A percentile compares a stretch with the other conserved stretches of the same genome.
Conservation (phyloP, 2,888 invertebrate genomes). For the Himalopsyche kuldschensis region DNA sequence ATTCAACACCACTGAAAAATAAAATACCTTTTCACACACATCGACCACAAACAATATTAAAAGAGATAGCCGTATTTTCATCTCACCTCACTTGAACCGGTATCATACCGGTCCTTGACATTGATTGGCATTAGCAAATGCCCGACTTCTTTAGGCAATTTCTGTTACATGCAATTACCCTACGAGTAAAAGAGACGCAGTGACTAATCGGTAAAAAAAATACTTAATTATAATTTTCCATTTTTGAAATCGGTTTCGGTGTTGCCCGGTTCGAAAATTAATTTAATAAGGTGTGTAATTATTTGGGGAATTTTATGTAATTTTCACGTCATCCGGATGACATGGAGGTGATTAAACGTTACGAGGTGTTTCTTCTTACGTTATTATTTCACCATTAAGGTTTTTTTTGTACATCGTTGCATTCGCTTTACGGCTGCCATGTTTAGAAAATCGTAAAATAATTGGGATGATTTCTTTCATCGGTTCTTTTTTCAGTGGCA, state of each 20-base stretch:
- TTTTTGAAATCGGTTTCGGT: slow-evolving; percentile 19
- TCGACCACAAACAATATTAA: background rate
- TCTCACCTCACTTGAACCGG: background rate
- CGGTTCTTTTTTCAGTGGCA: background rate
- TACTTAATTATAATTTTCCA: slow-evolving; percentile 28
- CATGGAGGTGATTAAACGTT: background rate
- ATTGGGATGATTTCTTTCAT: background rate
- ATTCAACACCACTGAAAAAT: background rate
- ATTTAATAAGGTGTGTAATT: slow-evolving; percentile 12
- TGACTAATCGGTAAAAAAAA: slow-evolving; percentile 5
- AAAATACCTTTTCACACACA: background rate
- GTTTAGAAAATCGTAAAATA: background rate
- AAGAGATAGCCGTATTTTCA: background rate
- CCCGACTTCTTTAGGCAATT: slow-evolving; percentile 2
- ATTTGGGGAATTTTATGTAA: slow-evolving; percentile 29
- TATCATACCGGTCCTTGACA: slow-evolving; percentile 18
- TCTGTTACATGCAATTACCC: slow-evolving; percentile 3
- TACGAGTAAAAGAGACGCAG: slow-evolving; percentile 7
- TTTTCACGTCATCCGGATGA: slow-evolving; percentile 16
- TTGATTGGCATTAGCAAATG: slow-evolving; percentile 36
- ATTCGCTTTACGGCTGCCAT: background rate
- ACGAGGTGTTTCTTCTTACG: background rate
- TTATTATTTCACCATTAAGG: background rate
- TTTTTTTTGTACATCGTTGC: background rate
- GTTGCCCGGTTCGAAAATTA: slow-evolving; percentile 16